Base-by-base conservation (phyloP, 2,888 invertebrate species). In the Polylopha cassiicola region DNA sequence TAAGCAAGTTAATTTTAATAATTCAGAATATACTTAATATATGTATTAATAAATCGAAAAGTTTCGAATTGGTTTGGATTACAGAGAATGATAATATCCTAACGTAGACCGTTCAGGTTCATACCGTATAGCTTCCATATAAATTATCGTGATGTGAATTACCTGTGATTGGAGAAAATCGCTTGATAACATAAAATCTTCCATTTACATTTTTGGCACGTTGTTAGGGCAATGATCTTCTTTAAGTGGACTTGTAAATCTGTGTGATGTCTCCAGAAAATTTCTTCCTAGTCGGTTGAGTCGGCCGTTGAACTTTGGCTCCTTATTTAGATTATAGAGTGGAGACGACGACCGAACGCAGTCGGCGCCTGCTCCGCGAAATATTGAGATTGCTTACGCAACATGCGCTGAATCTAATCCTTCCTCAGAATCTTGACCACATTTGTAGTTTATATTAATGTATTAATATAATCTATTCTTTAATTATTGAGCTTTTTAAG, bases 311-410 rank as follows among this genome's bases (percentile, higher is more conserved):
- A 85, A 82, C 84, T 80, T 81, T 75, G 79, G 82, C 76, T 79
- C 84, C 84, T 85, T 85, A 85, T 84, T 84, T 84, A 85, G 84
- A 82, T 75, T 81, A 76, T 79, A 79, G 75, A 77, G 75, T 79
- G 68, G 73, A 79, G 76, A 79, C 79, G 74, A 63, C 69, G 74
- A 70, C 73, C 73, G 71, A 66, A 20, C 67, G 68, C 66, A 75
- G 72, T 74, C 67, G 53, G 68, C 55, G 51, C 47, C 37, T 57
- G 69, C 71, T 71, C 65, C 48, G 81, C 81, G 64, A 82, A 82
- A 76, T 77, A 68, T 69, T 61, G 64, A 70, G 60, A 68, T 67
- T 53, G 51, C 76, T 82, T 82, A 81, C 81, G 81, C 74, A 69
- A 73, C 73, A 64, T 71, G 58, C 54, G 51, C 63, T 53, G 48